Base-by-base conservation (phyloP, 2,113 vertebrate genomes). In the Xiphophorus couchianus region DNA sequence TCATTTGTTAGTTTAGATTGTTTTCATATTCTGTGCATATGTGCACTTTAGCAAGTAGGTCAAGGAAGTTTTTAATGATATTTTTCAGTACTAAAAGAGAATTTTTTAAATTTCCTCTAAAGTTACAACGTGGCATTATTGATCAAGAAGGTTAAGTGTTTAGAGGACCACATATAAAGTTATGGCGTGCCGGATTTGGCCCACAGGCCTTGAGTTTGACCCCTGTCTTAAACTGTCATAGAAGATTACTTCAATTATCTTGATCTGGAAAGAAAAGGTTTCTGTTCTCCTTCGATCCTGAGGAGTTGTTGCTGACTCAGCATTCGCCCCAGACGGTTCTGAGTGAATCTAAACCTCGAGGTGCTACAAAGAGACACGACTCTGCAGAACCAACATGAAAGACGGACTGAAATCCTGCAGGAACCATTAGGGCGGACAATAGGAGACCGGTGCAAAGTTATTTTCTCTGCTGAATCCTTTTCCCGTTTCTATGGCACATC, bases 11-110 rank as follows among this genome's bases (percentile, higher is more conserved):
- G 42, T 14, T 44, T 44, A 12, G 42, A 44, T 15, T 4, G 42
- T 14, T 42, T 14, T 42, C 12, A 12, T 30, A 14, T 42, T 33
- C 33, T 33, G 33, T 33, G n/a, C n/a, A 66, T 74, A 33, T 58
- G 73, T 70, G 31, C 42, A n/a, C 39, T 30, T 13, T 13, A 69
- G 28, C 22, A 61, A 60, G 1, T 25, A 51, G 51, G 48, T 35
- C 54, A 69, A 48, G 51, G 27, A 63, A 51, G n/a, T 35, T 48
- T 37, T 29, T 39, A 80, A 78, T 44, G 70, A 37, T 68, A 19
- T 17, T 48, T 48, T 48, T 5, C 14, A 17, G 5, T 19, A 48
- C 17, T 48, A 2, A 19, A 48, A 48, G 44, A 17, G 4, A 48
- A 17, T 7, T 19, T 48, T 48, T 5, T 6, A 0, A 48, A 48